Base-by-base conservation (phyloP, 2,888 invertebrate species). In the Clanis bilineata region DNA sequence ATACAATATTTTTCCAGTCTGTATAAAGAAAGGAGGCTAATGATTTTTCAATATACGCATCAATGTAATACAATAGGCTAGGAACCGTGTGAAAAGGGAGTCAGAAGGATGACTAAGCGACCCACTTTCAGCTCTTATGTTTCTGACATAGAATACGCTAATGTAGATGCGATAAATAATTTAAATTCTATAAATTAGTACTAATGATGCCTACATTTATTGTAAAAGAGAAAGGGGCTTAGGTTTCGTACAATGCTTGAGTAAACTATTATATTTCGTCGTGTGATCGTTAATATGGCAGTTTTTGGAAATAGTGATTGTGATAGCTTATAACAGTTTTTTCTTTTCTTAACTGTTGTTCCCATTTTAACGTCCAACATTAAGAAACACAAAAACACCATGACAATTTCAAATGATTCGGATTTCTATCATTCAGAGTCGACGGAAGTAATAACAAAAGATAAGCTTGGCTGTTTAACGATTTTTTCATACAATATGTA, bases 141-240 rank as follows among this genome's bases (percentile, higher is more conserved):
- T 32, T 32, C 32, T 15, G n/a, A 51, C 47, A 51, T 18, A 51
- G 51, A 51, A 51, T 28, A 51, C 15, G 9, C 15, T 51, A 32
- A 51, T 18, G 18, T 10, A 51, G 51, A 51, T 7, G 28, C 51
- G 51, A 51, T 51, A 51, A 51, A 18, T 28, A 32, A 32, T 51
- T 51, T 51, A n/a, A n/a, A n/a, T n/a, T 28, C 9, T 51, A 51
- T 18, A 32, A 51, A 51, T 51, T 18, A 32, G 51, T 32, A 32
- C 51, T 32, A 51, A 51, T 51, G 47, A 32, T 51, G 51, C 32
- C 51, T 51, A 32, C 28, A 51, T 51, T 51, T 51, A 51, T 51
- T 51, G 25, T 22, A 32, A 15, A 18, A 10, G 51, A 15, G 28
- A 32, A 32, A 28, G 12, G 22, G 18, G 41, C n/a, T 6, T 4